Base-by-base conservation (phyloP, 2,888 invertebrate species). In the Eupithecia pulchellata region DNA sequence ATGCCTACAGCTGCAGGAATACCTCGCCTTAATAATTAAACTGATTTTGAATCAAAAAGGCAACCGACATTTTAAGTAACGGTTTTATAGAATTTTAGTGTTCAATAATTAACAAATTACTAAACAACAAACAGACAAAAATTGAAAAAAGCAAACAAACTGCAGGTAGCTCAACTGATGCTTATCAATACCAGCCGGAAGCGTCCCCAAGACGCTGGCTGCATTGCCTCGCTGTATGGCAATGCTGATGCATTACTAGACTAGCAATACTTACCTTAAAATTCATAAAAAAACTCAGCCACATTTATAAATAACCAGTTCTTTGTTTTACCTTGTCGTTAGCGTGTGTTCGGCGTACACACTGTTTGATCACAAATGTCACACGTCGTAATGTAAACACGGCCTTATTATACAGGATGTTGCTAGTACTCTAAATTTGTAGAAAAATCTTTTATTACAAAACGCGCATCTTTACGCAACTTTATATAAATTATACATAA, bases 281-380 rank as follows among this genome's bases (percentile, higher is more conserved):
- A n/a, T n/a, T n/a, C n/a, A n/a, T 9, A 17, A 60, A 3, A 8
- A 25, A 29, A 8, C 32, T 61, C 13, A 14, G 61, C 20, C 25
- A 17, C 34, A 13, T 61, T 34, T 25, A 67, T 42, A 58, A 69
- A 68, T 68, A 72, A 42, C 55, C 34, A 13, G 20, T 6, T 58
- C 47, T 69, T 72, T 72, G 73, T 73, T 64, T 73, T 69, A 64
- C 25, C 34, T 57, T 57, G 67, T 64, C 80, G 86, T 89, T 89
- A 89, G 87, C 78, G 75, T 73, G 78, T 79, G 80, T 82, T 78
- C 77, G 81, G 81, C 72, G 83, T 77, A 69, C 75, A 78, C 79
- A 78, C 81, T 82, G 82, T 91, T 90, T 89, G 89, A 76, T 74
- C 83, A 87, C 82, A 80, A 90, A 90, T 90, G 90, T 91, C 89